These are phyloP conservation scores for Pogonomyrmex barbatus DNA, from an alignment of 1,140 invertebrate species.

Conservation along the genomic window DNA sequence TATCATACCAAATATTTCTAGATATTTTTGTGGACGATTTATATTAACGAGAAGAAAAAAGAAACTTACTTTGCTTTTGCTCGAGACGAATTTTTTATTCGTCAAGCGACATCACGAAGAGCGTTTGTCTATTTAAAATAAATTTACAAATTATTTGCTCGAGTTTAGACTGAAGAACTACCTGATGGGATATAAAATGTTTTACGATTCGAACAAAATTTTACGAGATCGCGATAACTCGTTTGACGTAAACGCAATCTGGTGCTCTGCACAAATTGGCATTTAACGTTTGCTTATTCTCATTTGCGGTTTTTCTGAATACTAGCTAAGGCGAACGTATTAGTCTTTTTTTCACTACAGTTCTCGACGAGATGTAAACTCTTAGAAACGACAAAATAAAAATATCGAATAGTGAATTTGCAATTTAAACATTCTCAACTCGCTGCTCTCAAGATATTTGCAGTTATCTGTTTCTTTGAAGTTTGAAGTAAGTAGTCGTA, in stretches of 20 bases:
- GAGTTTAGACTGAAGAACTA: background rate
- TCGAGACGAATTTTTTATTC: background rate
- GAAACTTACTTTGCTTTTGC: background rate
- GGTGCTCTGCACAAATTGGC: constrained; percentile 24
- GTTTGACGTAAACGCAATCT: background rate
- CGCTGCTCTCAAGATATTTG: background rate
- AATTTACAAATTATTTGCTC: background rate
- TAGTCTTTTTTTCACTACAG: background rate
- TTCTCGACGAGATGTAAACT: background rate
- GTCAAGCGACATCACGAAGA: background rate
- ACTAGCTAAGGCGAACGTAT: background rate
- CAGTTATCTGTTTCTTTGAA: background rate
- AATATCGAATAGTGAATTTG: background rate
- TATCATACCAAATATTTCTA: background rate
- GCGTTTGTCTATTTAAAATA: background rate
- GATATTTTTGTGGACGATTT: background rate
- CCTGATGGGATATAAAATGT: background rate
- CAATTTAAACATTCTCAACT: background rate
- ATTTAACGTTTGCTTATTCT: background rate
- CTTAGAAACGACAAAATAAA: background rate
- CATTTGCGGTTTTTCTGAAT: background rate
- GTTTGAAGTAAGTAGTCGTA: background rate
- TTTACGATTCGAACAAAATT: constrained; percentile 6
- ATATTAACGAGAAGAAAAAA: background rate
- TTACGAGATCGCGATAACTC: constrained; percentile 37